Percentiles rank a stretch among this genome's conserved stretches.
Evolutionary conservation across 2,113 vertebrate species (phyloP).

Genomic region (Micromys minutus): DNA sequence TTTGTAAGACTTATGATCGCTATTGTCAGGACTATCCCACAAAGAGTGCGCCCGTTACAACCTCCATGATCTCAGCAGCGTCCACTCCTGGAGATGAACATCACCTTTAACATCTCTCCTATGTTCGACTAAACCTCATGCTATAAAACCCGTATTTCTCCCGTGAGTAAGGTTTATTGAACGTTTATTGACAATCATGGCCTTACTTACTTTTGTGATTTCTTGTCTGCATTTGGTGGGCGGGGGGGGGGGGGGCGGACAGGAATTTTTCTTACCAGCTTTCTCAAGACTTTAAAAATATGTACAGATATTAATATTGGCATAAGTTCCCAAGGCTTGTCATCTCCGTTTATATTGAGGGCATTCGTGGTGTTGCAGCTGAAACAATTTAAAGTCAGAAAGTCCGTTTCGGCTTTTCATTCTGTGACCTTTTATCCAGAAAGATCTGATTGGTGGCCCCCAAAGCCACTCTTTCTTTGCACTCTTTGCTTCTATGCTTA

Average conservation of each 20-base stretch:
- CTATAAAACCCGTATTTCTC: conserved; percentile 16
- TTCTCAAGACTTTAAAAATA: conserved; percentile 6
- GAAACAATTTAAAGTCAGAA: conserved; percentile 40
- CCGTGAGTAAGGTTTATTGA: background rate
- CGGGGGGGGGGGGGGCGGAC: no score
- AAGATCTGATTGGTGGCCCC: background rate
- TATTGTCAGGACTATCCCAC: background rate
- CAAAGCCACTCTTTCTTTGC: background rate
- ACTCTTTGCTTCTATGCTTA: background rate
- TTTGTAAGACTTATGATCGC: conserved; percentile 15
- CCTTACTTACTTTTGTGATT: background rate
- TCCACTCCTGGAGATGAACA: conserved; percentile 22
- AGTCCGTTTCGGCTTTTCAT: background rate
- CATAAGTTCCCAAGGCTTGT: background rate
- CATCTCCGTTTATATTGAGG: conserved; percentile 23
- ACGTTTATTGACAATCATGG: background rate
- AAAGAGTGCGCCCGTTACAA: background rate
- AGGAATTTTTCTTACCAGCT: conserved; percentile 20
- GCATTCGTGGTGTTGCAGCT: background rate
- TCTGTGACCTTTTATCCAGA: conserved; percentile 25
- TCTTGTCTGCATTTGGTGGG: background rate
- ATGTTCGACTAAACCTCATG: background rate
- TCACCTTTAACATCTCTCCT: background rate
- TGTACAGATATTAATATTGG: background rate
- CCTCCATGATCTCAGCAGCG: background rate